Evolutionary conservation across 2,888 invertebrate genomes (phyloP).

Genomic region (Diabrotica balteata): DNA sequence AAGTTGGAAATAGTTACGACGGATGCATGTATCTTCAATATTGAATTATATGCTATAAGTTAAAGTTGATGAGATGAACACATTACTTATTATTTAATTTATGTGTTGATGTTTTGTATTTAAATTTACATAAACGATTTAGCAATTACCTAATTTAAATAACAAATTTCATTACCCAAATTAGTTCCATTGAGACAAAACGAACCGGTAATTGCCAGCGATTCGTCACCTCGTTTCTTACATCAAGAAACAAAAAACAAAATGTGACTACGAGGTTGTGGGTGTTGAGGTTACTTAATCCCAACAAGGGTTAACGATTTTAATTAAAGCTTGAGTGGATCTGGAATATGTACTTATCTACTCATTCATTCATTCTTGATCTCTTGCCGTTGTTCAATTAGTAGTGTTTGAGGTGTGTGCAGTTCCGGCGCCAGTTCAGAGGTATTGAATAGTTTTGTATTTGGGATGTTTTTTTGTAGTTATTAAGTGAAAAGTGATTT

Average conservation of each 20-base stretch:
- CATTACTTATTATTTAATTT: no score
- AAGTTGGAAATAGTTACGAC: no score
- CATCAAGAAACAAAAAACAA: constrained; percentile 29
- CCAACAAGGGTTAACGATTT: constrained; percentile 39
- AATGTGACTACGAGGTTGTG: constrained; percentile 33
- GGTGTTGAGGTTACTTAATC: constrained; percentile 38
- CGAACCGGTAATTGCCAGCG: constrained; percentile 29
- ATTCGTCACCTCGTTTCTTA: constrained; percentile 36
- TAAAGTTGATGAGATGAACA: no score
- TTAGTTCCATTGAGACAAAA: no score
- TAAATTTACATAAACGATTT: no score
- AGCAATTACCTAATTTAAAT: no score
- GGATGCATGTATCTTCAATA: no score
- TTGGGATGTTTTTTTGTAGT: background rate
- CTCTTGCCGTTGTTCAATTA: background rate
- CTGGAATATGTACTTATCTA: constrained; percentile 12
- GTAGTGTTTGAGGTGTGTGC: background rate
- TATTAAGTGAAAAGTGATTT: background rate
- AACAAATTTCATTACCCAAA: no score
- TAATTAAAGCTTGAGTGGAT: constrained; percentile 37
- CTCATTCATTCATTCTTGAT: constrained; percentile 25
- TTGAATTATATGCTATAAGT: no score
- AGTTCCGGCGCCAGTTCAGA: background rate
- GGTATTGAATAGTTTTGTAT: background rate
- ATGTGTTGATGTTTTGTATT: no score